These are phyloP conservation scores for Vannuccia rotundouncinata DNA, from an alignment of 2,888 invertebrate genomes.

Conservation along the genomic window DNA sequence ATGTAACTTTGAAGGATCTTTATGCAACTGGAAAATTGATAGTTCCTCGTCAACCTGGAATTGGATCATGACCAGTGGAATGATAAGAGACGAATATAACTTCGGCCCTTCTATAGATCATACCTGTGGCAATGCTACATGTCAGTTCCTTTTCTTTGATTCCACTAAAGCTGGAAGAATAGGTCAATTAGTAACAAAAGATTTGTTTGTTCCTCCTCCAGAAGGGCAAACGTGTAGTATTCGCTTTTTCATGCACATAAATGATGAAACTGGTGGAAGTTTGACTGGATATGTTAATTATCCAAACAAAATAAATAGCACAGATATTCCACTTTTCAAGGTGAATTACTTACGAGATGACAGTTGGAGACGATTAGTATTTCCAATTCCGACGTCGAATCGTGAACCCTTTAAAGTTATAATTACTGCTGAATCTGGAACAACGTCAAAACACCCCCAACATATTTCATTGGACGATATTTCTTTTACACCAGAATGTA, in stretches of 20 bases:
- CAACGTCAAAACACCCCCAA: constrained; percentile 43
- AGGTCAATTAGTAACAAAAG: constrained; percentile 1
- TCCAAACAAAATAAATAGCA: background rate
- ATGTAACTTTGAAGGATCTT: constrained; percentile 48
- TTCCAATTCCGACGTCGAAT: background rate
- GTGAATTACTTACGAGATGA: background rate
- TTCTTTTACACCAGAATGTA: constrained; percentile 48
- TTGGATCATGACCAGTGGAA: background rate
- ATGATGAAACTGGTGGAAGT: background rate
- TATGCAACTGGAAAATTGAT: constrained; percentile 49
- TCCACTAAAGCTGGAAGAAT: background rate
- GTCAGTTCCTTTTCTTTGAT: constrained; percentile 25
- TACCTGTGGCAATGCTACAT: constrained; percentile 43
- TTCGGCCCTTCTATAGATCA: constrained; percentile 47
- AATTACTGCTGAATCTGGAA: constrained; percentile 47
- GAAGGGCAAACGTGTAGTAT: background rate
- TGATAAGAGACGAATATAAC: background rate
- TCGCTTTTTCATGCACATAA: constrained; percentile 20
- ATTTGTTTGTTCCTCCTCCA: constrained; percentile 31
- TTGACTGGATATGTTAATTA: background rate
- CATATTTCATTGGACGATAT: constrained; percentile 51
- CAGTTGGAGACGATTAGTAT: background rate
- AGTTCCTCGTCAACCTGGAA: constrained; percentile 41
- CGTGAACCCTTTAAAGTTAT: constrained; percentile 45
- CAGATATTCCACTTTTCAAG: background rate